A percentile compares a stretch with the other conserved stretches of the same genome.
Evolutionary conservation across 1,140 invertebrate species (phyloP).

Genomic region (Atta colombica): DNA sequence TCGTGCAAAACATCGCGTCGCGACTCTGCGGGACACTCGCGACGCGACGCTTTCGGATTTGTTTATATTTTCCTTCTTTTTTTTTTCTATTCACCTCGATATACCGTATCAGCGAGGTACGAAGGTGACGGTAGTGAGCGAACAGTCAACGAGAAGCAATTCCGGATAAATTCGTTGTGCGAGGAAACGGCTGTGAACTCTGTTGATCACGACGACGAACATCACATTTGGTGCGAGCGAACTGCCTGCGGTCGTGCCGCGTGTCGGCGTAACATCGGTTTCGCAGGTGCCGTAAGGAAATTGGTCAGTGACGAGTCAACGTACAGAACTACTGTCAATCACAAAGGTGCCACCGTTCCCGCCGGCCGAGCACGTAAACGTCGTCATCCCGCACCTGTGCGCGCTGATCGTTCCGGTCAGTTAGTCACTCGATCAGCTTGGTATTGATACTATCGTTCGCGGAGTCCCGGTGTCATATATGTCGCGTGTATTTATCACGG

Average conservation of each 20-base stretch:
- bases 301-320: slow-evolving; percentile 16
- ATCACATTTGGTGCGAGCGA: background rate
- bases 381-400: slow-evolving; percentile 47
- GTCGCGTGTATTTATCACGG: slow-evolving; percentile 24
- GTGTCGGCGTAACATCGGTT: slow-evolving; percentile 34
- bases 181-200: slow-evolving; percentile 25
- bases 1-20: slow-evolving; percentile 37
- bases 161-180: background rate
- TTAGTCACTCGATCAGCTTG: background rate
- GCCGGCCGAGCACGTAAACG: slow-evolving; percentile 33
- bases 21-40: slow-evolving; percentile 27
- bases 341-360: slow-evolving; percentile 46
- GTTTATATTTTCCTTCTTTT: slow-evolving; percentile 34
- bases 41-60: slow-evolving; percentile 45
- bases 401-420: slow-evolving; percentile 7
- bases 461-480: slow-evolving; percentile 24
- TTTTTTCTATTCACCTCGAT: background rate
- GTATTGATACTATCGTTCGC: slow-evolving; percentile 2
- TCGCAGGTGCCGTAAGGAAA: slow-evolving; percentile 1
- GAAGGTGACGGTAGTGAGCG: slow-evolving; percentile 21
- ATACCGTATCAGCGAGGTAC: background rate
- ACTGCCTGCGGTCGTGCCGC: slow-evolving; percentile 6
- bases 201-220: slow-evolving; percentile 26
- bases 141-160: background rate
- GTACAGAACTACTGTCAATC: slow-evolving; percentile 29